Percentiles rank a stretch among this genome's conserved stretches.
Conservation (phyloP, 2,797 vertebrate species). For the Ispidina picta region DNA sequence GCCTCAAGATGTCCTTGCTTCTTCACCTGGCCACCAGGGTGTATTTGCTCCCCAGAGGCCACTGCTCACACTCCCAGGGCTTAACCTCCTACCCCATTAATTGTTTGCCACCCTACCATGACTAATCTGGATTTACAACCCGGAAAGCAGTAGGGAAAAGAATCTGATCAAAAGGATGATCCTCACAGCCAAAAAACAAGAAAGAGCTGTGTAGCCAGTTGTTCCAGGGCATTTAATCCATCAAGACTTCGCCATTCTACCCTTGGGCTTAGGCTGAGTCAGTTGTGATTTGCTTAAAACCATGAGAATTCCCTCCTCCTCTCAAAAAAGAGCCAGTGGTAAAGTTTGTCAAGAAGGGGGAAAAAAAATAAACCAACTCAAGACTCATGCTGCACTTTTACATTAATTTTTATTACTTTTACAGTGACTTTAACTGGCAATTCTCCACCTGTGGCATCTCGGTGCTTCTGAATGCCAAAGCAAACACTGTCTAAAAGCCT, state of each 20-base stretch:
- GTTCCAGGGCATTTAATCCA: slow-evolving; percentile 67
- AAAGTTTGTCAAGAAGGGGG: not conserved
- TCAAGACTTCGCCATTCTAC: slow-evolving; percentile 16
- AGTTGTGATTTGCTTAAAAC: slow-evolving; percentile 63
- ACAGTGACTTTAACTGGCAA: slow-evolving; percentile 16
- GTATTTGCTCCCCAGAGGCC: not conserved
- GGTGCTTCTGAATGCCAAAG: slow-evolving; percentile 3
- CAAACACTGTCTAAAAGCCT: slow-evolving; percentile 3
- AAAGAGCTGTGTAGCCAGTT: slow-evolving; percentile 58
- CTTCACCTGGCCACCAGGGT: not conserved
- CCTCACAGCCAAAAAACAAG: slow-evolving; percentile 57
- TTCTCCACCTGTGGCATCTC: slow-evolving; percentile 8
- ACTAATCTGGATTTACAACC: slow-evolving; percentile 47
- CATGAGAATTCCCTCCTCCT: slow-evolving; percentile 66
- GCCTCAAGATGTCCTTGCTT: not conserved
- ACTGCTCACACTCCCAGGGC: not conserved
- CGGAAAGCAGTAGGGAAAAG: not conserved
- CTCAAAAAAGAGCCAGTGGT: not conserved
- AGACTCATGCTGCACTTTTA: not conserved
- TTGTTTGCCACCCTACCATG: slow-evolving; percentile 27
- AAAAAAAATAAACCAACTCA: accelerated
- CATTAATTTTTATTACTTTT: not conserved
- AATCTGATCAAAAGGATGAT: slow-evolving; percentile 54
- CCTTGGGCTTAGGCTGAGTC: slow-evolving; percentile 65
- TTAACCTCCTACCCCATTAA: not conserved